Base-by-base conservation (phyloP, 37 sponge, comb jelly and placozoan species). In the Cladorhizidae sp. region DNA sequence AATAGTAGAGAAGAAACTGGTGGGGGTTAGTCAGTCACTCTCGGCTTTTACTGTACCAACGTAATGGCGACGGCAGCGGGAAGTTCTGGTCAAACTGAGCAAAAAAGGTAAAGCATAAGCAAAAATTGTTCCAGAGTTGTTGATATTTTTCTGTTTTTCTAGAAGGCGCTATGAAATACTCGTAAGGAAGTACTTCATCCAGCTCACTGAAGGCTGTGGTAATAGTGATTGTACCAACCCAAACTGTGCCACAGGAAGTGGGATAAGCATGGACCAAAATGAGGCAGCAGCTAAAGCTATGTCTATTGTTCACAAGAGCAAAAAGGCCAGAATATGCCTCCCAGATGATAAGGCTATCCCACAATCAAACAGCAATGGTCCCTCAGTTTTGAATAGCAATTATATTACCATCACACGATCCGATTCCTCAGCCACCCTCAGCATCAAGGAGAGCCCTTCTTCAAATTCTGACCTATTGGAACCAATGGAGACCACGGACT, bases 191-290 rank as follows among this genome's bases (percentile, higher is more conserved):
- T 94, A 83, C 73, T 94, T 90, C 70, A 43, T 78, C 6, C 92
- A 90, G 77, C 71, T 94, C 28, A 94, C 95, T 20, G 58, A 81
- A 72, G 95, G 95, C 22, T 94, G 95, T 84, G 86, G 89, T 2
- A 52, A 74, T 14, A 67, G 68, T 38, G 75, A 23, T 1, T 94
- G 95, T 40, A 65, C 57, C 41, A 94, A 90, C 67, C 70, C 62
- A 2, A n/a, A 78, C 65, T 94, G 95, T 88, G 88, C 88, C 50
- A 88, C 88, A 57, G 88, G 88, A 20, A 69, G 79, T 50, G 82
- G 85, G 25, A 56, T 74, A 41, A 73, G 61, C 20, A 31, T 62
- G 39, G 52, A 40, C 42, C 82, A 87, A 40, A 85, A 94, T 58
- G 67, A 81, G 57, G 95, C 95, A 21, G 95, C 95, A n/a, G 83